phyloP scores from a whole-genome alignment of 2,888 invertebrate genomes.

The Drosophila dives region DNA sequence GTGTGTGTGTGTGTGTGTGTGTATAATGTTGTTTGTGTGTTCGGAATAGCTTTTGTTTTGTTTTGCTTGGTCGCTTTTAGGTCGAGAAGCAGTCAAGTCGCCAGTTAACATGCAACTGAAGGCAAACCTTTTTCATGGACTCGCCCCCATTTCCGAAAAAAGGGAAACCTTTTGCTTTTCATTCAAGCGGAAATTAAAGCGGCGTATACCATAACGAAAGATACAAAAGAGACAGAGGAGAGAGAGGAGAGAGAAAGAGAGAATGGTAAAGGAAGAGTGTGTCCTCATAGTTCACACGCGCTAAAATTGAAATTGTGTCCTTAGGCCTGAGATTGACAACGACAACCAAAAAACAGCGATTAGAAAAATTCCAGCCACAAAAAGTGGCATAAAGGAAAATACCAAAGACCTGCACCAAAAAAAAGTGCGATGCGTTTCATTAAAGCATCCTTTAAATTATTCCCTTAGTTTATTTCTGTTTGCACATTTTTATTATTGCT shows the following conservation, averaged over 20 bases:
- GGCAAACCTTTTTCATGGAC: slow-evolving; percentile 50
- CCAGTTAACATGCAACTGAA: slow-evolving; percentile 70
- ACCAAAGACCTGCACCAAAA: slow-evolving; percentile 24
- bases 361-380: not conserved
- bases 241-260: slow-evolving; percentile 4
- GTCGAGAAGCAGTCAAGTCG: slow-evolving; percentile 44
- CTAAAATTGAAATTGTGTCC: slow-evolving; percentile 68
- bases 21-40: not conserved
- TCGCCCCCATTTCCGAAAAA: slow-evolving; percentile 15
- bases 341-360: slow-evolving; percentile 14
- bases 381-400: not conserved
- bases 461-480: slow-evolving; percentile 12
- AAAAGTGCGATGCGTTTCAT: slow-evolving; percentile 41
- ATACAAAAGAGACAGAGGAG: not conserved
- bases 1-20: not conserved
- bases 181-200: slow-evolving; percentile 80
- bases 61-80: slow-evolving; percentile 53
- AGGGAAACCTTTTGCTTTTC: slow-evolving; percentile 73
- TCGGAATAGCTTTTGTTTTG: slow-evolving; percentile 54
- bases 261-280: slow-evolving; percentile 13
- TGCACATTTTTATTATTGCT: not conserved
- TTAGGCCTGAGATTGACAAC: slow-evolving; percentile 60
- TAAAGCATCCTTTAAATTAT: slow-evolving; percentile 50
- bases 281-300: slow-evolving; percentile 46
- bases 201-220: slow-evolving; percentile 17